Conservation (phyloP, 2,888 invertebrate genomes). For the Dicranocentrus wangi region DNA sequence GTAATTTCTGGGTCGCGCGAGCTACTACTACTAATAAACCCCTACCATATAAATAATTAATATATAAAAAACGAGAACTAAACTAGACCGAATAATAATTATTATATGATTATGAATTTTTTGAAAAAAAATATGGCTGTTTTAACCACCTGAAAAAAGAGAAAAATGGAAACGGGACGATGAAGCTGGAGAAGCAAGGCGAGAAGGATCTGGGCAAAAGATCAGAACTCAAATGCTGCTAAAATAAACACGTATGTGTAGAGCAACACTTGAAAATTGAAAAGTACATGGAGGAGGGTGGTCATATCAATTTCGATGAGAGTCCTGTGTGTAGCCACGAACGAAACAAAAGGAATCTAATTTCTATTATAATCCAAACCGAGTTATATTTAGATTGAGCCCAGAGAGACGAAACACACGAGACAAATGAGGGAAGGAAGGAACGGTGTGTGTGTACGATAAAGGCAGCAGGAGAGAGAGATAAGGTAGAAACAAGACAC, state of each 20-base stretch:
- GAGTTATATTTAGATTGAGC: constrained; percentile 64
- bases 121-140: constrained; percentile 14
- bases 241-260: constrained; percentile 45
- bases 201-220: constrained; percentile 59
- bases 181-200: constrained; percentile 62
- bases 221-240: constrained; percentile 64
- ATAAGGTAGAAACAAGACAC: neutral
- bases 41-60: no score
- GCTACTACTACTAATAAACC: no score
- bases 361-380: constrained; percentile 55
- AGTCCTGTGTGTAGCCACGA: constrained; percentile 47
- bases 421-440: neutral
- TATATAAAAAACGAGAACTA: no score
- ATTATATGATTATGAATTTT: constrained; percentile 20
- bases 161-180: constrained; percentile 62
- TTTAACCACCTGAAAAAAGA: constrained; percentile 61
- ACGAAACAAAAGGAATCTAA: constrained; percentile 63
- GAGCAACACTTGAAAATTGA: constrained; percentile 35
- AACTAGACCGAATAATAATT: no score
- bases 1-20: no score
- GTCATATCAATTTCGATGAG: constrained; percentile 45
- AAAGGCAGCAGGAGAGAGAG: neutral
- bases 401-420: constrained; percentile 50
- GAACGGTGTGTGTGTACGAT: neutral
- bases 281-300: constrained; percentile 43